Conservation (phyloP, 2,797 vertebrate species). For the Chelon auratus region DNA sequence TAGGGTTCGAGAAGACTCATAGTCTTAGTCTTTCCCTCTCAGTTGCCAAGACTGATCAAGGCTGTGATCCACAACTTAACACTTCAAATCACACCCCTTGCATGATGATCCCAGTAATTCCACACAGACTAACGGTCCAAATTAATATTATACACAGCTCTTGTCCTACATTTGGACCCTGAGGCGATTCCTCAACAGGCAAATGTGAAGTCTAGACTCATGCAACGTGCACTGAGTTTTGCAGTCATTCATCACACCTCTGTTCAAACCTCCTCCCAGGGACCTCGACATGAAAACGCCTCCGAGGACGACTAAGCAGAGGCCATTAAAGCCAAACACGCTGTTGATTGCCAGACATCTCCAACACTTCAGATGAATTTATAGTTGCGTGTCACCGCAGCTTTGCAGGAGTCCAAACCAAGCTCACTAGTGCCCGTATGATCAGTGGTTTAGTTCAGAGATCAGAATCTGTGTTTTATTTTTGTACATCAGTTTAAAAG, state of each 20-base stretch:
- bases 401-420: too few relatives aligned
- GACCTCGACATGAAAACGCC: slow-evolving; percentile 27
- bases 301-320: slow-evolving; percentile 37
- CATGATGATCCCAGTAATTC: not conserved
- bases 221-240: slow-evolving; percentile 8
- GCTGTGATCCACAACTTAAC: not conserved
- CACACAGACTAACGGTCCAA: not conserved
- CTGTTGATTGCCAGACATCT: slow-evolving; percentile 23
- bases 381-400: too few relatives aligned
- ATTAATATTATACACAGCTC: not conserved
- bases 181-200: slow-evolving; percentile 2
- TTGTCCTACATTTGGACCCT: not conserved
- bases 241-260: slow-evolving; percentile 4
- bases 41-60: not conserved
- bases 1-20: too few relatives aligned
- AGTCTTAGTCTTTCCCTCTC: not conserved
- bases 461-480: not conserved
- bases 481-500: not conserved
- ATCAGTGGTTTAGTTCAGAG: not conserved
- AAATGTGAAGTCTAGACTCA: slow-evolving; percentile 20
- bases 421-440: too few relatives aligned
- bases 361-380: not conserved
- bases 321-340: slow-evolving; percentile 43
- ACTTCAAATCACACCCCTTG: not conserved
- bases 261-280: slow-evolving; percentile 17